Evolutionary conservation across 23 tunicate species (phyloP).

Genomic region (Styela clava): DNA sequence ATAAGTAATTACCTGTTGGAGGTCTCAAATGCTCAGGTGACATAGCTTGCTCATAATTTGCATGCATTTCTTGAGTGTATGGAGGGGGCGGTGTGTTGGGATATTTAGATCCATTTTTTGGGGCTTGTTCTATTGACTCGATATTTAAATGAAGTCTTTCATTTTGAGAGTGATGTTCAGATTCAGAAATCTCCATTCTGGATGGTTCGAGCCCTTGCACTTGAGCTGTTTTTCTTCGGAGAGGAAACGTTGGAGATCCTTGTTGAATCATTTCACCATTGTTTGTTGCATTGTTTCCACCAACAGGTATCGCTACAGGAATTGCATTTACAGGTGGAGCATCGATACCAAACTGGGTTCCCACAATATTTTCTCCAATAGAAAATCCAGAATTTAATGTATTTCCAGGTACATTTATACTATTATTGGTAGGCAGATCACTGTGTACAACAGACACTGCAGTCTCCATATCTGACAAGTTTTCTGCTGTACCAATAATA

Average conservation of each 20-base stretch:
- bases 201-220: background rate
- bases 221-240: background rate
- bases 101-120: background rate
- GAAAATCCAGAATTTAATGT: background rate
- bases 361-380: background rate
- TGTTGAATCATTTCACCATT: background rate
- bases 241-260: constrained; percentile 20
- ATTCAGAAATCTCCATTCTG: background rate
- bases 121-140: background rate
- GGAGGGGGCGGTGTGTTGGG: constrained; percentile 31
- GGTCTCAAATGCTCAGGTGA: background rate
- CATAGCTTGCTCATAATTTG: background rate
- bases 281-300: no score
- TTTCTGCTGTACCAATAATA: background rate
- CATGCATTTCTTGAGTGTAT: constrained; percentile 9
- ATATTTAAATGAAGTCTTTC: background rate
- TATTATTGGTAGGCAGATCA: background rate
- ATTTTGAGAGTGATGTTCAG: background rate
- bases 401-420: background rate
- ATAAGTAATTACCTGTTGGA: no score
- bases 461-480: background rate
- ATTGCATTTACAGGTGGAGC: background rate
- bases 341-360: background rate
- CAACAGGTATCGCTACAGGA: background rate
- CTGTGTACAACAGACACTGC: background rate